Base-by-base conservation (phyloP, 2,888 invertebrate species). In the Lepidocyrtinus sp. region DNA sequence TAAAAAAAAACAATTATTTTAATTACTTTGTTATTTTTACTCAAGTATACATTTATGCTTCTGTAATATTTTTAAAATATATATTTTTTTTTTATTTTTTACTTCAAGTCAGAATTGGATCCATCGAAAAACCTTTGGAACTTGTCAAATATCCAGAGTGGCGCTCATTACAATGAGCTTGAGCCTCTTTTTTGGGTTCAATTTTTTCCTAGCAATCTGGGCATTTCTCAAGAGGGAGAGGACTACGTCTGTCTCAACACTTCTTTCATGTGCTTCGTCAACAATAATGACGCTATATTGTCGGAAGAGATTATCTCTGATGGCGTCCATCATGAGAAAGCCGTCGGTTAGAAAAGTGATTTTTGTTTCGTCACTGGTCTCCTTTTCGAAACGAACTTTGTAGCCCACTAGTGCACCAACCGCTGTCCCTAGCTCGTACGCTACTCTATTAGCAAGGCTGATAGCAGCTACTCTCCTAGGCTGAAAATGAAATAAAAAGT, bases 221-320 rank as follows among this genome's bases (percentile, higher is more conserved):
- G n/a, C n/a, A n/a, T n/a, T n/a, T 74, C 69, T 73, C 25, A 77
- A 26, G 7, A 77, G 22, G 0, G 97, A 97, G 90, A 98, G 95
- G 0, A 98, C 90, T 0, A 98, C 93, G 90, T 98, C 98, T 1
- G 97, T 98, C 87, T 95, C 95, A 0, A 98, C 93, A 1, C 98
- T 97, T 61, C 98, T 91, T 89, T 98, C 98, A 88, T 98, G 98
- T 36, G 96, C 98, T 89, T 98, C 98, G 89, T 98, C 98, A 84
- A 98, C 89, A 87, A 98, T 93, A 21, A 98, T 91, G 15, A 95
- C 91, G 25, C 93, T 92, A 88, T 98, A 98, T 84, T 93, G 92
- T 81, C 91, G 91, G 1, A 96, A 88, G 50, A 93, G 88, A 7
- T 93, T 92, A 89, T 96, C 91, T 70, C 88, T 90, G 88, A 98